phyloP scores from a whole-genome alignment of 2,113 vertebrate species.

The Boleophthalmus pectinirostris region DNA sequence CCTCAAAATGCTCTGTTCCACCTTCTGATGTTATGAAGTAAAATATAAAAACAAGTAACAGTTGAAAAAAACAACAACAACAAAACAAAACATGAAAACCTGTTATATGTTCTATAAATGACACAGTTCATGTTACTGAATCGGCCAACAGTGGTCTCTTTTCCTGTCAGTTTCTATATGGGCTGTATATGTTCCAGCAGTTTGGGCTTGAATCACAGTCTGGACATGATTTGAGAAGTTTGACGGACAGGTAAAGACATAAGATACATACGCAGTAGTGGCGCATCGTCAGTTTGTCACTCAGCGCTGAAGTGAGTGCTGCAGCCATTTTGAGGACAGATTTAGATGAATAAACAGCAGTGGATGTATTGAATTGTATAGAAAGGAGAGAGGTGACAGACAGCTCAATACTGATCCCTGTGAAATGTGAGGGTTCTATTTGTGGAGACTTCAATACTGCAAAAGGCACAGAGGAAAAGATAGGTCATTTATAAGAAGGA shows the following conservation, averaged over 20 bases:
- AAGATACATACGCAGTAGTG: not conserved
- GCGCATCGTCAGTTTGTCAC: not conserved
- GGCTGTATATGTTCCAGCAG: not conserved
- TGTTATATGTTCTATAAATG: too few species aligned
- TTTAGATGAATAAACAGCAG: constrained; percentile 1
- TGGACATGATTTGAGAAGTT: not conserved
- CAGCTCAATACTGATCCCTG: constrained; percentile 3
- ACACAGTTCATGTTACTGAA: too few species aligned
- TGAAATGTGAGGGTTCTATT: not conserved
- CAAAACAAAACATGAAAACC: too few species aligned
- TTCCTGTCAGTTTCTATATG: not conserved
- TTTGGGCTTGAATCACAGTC: not conserved
- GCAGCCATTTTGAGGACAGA: not conserved
- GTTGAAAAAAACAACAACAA: too few species aligned
- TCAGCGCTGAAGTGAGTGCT: not conserved
- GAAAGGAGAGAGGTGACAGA: not conserved
- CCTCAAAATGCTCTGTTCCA: too few species aligned
- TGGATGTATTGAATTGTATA: not conserved
- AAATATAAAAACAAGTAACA: too few species aligned
- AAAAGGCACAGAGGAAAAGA: not conserved
- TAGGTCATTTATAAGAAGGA: not conserved
- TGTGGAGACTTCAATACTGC: not conserved
- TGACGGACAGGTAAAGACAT: not conserved
- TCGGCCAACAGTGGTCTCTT: not conserved
- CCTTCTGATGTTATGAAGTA: too few species aligned